Conservation (phyloP, 1,140 invertebrate genomes). For the Solen grandis region DNA sequence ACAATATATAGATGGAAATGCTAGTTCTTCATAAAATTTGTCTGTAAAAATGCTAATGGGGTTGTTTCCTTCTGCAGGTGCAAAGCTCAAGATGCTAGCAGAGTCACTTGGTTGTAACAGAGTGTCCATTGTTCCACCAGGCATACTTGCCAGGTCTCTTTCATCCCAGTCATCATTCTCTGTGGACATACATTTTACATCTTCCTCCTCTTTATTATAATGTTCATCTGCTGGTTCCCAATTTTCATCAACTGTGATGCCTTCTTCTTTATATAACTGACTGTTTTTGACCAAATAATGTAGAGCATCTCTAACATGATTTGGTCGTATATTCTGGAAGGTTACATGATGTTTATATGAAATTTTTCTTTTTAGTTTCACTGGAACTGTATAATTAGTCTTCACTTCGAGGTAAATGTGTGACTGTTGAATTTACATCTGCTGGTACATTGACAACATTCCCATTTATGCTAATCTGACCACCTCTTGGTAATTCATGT, state of each 20-base stretch:
- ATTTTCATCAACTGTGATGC: slow-evolving; percentile 9
- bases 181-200: not conserved
- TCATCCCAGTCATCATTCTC: not conserved
- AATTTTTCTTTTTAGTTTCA: no score
- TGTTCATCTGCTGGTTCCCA: not conserved
- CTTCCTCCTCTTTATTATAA: not conserved
- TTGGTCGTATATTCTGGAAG: slow-evolving; percentile 8
- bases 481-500: slow-evolving; percentile 54
- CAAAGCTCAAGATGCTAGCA: not conserved
- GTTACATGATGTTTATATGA: slow-evolving; percentile 5
- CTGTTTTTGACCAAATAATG: slow-evolving; percentile 45
- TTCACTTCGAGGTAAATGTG: slow-evolving; percentile 33
- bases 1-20: slow-evolving; percentile 42
- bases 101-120: slow-evolving; percentile 5
- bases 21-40: slow-evolving; percentile 37
- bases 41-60: no score
- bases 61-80: slow-evolving; percentile 40
- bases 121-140: slow-evolving; percentile 36
- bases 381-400: slow-evolving; percentile 37
- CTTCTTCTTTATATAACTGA: slow-evolving; percentile 15
- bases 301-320: slow-evolving; percentile 11
- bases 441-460: slow-evolving; percentile 59
- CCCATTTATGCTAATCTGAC: no score
- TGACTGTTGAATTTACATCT: slow-evolving; percentile 37
- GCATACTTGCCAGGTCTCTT: not conserved